Evolutionary conservation across 2,113 vertebrate species (phyloP).

Genomic region (Monopterus albus): DNA sequence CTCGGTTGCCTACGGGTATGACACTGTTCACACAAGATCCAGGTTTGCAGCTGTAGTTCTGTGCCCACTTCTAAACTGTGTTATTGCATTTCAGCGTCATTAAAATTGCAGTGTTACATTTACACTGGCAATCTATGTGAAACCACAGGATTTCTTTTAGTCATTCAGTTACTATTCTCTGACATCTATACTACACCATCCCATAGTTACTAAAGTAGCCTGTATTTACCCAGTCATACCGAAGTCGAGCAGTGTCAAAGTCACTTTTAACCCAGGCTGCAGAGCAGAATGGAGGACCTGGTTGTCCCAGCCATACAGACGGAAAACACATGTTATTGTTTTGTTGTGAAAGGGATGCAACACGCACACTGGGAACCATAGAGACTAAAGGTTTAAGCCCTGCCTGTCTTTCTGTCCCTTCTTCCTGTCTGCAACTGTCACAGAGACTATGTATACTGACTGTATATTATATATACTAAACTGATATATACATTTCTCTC

Average conservation of each 20-base stretch:
- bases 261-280: neutral
- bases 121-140: conserved; percentile 4
- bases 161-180: neutral
- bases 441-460: conserved; percentile 77
- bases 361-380: conserved; percentile 23
- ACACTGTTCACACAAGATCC: neutral
- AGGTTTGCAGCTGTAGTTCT: conserved; percentile 13
- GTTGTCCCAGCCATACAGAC: neutral
- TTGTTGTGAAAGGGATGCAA: conserved; percentile 28
- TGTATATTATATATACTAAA: conserved; percentile 83
- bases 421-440: conserved; percentile 54
- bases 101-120: conserved; percentile 22
- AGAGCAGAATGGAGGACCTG: conserved; percentile 6
- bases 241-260: conserved; percentile 19
- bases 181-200: conserved; percentile 3
- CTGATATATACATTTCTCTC: conserved; percentile 72
- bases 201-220: conserved; percentile 7
- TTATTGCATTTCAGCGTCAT: conserved; percentile 11
- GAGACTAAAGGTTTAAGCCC: conserved; percentile 42
- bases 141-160: neutral
- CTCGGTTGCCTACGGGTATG: conserved; percentile 11
- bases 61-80: conserved; percentile 1
- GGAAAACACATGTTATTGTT: conserved; percentile 18
- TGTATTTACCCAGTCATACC: conserved; percentile 9
- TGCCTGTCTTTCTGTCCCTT: conserved; percentile 14